Evolutionary conservation across 2,888 invertebrate species (phyloP), one percentile per base, ranked within the genome.

Genomic region (Dynastes tityus): DNA sequence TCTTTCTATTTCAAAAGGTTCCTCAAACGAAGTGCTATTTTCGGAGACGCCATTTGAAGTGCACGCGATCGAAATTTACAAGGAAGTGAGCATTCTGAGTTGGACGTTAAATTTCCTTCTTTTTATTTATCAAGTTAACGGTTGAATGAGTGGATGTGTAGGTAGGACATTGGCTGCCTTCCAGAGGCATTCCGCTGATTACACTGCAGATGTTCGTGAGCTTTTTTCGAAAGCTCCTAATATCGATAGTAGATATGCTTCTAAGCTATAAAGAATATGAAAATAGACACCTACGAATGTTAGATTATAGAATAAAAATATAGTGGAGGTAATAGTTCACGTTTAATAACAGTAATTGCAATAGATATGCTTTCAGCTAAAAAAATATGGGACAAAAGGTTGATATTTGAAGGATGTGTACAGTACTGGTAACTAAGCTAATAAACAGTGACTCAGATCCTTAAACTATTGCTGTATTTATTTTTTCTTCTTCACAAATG

Each of bases 41-140:
- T 55, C 55, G 8, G 22, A 27, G 22, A 22, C 55, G 5, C 22
- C n/a, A 55, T 55, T 55, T 55, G 55, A 55, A 55, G 55, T 16
- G 55, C 16, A 55, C 55, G 55, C 55, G 16, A 55, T 55, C 22
- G 55, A 55, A 55, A 55, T 55, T 55, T 55, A 55, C 16, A 55
- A 55, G 55, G 55, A 55, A 55, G 22, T 55, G 27, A 55, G 9
- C 55, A 55, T 55, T 55, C 55, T 27, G 53, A 37, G 29, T 71
- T 68, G 51, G 68, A 51, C 27, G 11, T 49, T 61, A 40, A 6
- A 40, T 22, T 61, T 61, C 40, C 53, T 61, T 74, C 32, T 32
- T 55, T 74, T 61, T 74, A 74, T 74, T 74, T 74, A 74, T 74
- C 73, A 61, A 27, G 61, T 74, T 74, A 45, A 74, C 73, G 61